Base-by-base conservation (phyloP, 2,113 vertebrate genomes). In the Seriola dumerili region DNA sequence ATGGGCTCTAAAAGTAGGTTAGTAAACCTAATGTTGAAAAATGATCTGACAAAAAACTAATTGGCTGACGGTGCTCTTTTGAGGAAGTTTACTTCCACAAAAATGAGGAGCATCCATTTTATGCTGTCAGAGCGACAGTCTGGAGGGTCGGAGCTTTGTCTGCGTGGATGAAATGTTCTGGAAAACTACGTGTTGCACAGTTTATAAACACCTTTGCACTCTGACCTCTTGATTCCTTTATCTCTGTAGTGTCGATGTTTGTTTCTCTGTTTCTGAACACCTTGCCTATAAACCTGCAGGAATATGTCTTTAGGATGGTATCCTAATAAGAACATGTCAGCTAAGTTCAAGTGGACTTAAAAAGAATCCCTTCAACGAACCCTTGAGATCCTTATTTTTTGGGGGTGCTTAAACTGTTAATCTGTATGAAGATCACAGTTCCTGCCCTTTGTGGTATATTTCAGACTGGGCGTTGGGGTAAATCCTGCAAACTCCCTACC, bases 11-110 rank as follows among this genome's bases (percentile, higher is more conserved):
- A 54, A 76, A 83, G 73, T 79, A 79, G 79, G 76, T 81, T 75
- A 72, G 80, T 36, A 72, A 69, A 70, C 13, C 25, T 52, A 77
- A 87, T 74, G 79, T 72, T 80, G 81, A 89, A 72, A 85, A 86
- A 88, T 54, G 76, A 86, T 61, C 10, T 86, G 78, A 76, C 81
- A 88, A 76, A 83, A 68, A 77, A 50, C 38, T 59, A 76, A 84
- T n/a, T 72, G 72, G 79, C 82, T 87, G 81, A 85, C 48, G 11
- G 59, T 12, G 72, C 70, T 81, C 62, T 70, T 81, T 80, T 84
- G 55, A 68, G 75, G 8, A 76, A 79, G 75, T 82, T 79, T 69
- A 78, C 71, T 70, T 84, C 42, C 36, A 58, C 66, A 34, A 44
- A 78, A 68, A 72, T 50, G 64, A 67, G n/a, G 19, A 59, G 23